Evolutionary conservation across 2,888 invertebrate genomes (phyloP), one percentile per base, ranked within the genome.

Genomic region (Syritta pipiens): DNA sequence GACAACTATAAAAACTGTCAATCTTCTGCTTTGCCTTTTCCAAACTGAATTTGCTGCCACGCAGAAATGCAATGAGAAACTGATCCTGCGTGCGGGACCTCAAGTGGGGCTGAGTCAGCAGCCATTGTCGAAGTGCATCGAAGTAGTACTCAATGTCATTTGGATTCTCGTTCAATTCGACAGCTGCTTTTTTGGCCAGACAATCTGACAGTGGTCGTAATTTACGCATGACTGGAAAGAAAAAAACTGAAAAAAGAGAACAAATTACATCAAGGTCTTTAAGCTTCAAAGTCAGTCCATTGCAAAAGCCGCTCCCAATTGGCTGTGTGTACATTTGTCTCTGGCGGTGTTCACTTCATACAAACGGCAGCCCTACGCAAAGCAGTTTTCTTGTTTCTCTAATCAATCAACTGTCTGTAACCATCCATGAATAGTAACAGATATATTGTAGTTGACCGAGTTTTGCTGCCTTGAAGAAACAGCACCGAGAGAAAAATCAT

Each of bases 1-100:
- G 90, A 62, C 74, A 85, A 5, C 91, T 91, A 83, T 92, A 92
- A 83, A 90, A 92, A 87, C 90, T 90, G 60, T 91, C 90, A 4
- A 92, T 82, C 81, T 91, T 91, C 67, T 90, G 88, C 82, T 91
- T 91, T 19, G 91, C 89, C 12, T 88, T 85, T 71, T 91, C 91
- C 82, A 91, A 83, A 82, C 90, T 90, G 85, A 89, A 90, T 82
- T 89, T 91, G 81, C 89, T 89, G 35, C 90, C 90, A 32, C 91
- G 88, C 48, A 91, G 84, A 83, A 91, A 91, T 14, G 89, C 85
- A 9, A 90, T 83, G 35, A 91, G 83, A 85, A 90, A 90, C 82
- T 91, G 91, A 82, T 91, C 90, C 68, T 87, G 85, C 42, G 84
- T 85, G 9, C 88, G 88, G 1, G 89, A 86, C 63, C 83, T 87